Conservation (phyloP, 2,113 vertebrate genomes). For the Cyprinodon variegatus region DNA sequence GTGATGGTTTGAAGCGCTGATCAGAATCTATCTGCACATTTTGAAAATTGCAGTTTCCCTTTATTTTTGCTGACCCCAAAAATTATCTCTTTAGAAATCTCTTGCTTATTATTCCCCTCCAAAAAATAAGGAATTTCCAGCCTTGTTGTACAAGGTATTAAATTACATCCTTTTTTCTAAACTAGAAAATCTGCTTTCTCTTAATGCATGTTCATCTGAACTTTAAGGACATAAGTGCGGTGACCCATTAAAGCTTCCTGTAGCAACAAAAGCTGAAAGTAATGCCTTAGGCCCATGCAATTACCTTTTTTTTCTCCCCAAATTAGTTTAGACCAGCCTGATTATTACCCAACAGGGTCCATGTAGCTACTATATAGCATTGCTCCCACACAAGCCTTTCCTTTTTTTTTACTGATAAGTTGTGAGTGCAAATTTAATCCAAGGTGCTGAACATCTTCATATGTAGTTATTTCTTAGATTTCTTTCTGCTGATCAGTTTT, state of each 20-base stretch:
- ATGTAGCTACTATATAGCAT: conserved; percentile 11
- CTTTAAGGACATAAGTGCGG: conserved; percentile 15
- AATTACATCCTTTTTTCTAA: conserved; percentile 2
- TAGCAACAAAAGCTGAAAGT: conserved; percentile 29
- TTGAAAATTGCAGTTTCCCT: too few species aligned
- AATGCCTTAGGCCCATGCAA: conserved; percentile 10
- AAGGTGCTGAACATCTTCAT: conserved; percentile 10
- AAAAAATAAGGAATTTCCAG: too few species aligned
- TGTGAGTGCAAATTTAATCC: conserved; percentile 15
- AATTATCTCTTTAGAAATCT: too few species aligned
- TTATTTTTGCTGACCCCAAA: too few species aligned
- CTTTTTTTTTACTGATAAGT: conserved; percentile 10
- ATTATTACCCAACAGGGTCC: conserved; percentile 17
- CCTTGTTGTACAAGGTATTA: background rate
- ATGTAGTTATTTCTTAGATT: conserved; percentile 10
- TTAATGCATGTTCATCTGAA: conserved; percentile 14
- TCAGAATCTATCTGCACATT: too few species aligned
- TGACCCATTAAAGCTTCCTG: conserved; percentile 17
- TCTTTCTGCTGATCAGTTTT: conserved; percentile 1
- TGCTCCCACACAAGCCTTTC: conserved; percentile 10
- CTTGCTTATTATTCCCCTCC: too few species aligned
- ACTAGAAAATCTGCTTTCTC: conserved; percentile 7
- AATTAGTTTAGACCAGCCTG: conserved; percentile 20
- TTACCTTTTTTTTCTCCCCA: conserved; percentile 1
- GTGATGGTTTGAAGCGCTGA: too few species aligned